Base-by-base conservation (phyloP, 2,797 vertebrate genomes). In the Acropternis orthonyx region DNA sequence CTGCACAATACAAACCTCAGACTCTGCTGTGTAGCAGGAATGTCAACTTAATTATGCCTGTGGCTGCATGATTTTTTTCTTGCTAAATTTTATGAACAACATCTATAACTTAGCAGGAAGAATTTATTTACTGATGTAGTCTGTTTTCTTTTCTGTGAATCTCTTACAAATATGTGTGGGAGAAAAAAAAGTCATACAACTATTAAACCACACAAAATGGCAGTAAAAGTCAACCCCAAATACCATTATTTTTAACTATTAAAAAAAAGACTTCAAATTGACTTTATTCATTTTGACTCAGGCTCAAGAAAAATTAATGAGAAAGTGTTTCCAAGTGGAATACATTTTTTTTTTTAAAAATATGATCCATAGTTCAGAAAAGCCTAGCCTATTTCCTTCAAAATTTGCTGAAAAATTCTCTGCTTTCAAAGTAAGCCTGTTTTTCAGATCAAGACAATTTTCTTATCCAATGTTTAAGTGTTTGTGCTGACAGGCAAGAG, bases 391-490 rank as follows among this genome's bases (percentile, higher is more conserved):
- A 55, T n/a, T 91, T 93, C 20, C 61, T 85, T 69, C 24, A 55
- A 80, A 89, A 74, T 44, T 55, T 72, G 34, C 65, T 78, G 49
- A 34, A 83, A 83, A 80, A 14, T 44, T 34, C 5, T 51, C 28
- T 54, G 19, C 32, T 82, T 93, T 77, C 52, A 92, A 92, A 89
- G n/a, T 19, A 85, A 80, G 28, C 19, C 34, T 68, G 20, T 39
- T 96, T 91, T 93, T 62, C 43, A 89, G 65, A 74, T 68, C 62
- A 83, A 58, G 61, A 67, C 20, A 14, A 61, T 75, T 93, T 93
- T 80, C 58, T 89, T 75, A 83, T 8, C 7, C 56, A 54, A 9
- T 1, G 1, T 76, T 61, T 54, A 80, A 75, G 63, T 26, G 49
- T 20, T 89, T 86, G 37, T 4, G 7, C n/a, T 78, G 72, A 92